Percentiles rank a stretch among this genome's conserved stretches.
These are phyloP conservation scores for Nycticorax nycticorax DNA, from an alignment of 2,113 vertebrate species.

Conservation along the genomic window DNA sequence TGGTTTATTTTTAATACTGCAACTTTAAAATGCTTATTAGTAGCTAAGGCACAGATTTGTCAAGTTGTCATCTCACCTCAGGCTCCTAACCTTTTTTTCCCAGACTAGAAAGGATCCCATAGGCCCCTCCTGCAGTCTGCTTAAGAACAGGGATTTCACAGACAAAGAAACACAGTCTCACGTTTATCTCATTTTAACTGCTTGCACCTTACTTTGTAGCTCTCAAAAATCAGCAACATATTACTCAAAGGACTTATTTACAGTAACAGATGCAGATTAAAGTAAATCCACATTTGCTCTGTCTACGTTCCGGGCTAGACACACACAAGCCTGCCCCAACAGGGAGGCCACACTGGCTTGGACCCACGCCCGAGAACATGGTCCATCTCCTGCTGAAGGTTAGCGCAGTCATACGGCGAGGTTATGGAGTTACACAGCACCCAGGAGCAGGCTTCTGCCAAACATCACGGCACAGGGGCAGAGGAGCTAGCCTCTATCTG, in stretches of 20 bases:
- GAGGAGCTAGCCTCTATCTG: background rate
- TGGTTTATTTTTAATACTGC: background rate
- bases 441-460: background rate
- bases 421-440: background rate
- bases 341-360: background rate
- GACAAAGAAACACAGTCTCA: background rate
- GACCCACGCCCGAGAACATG: fast-evolving
- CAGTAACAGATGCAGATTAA: background rate
- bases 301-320: background rate
- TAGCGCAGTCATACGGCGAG: background rate
- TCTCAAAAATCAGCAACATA: background rate
- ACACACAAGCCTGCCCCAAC: background rate
- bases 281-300: background rate
- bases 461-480: background rate
- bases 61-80: background rate
- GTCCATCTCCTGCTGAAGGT: background rate
- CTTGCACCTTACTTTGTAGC: background rate
- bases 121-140: background rate
- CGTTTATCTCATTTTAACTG: background rate
- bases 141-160: background rate
- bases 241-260: background rate
- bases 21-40: background rate
- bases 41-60: background rate
- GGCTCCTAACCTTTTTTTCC: background rate
- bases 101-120: background rate